Evolutionary conservation across 1,140 invertebrate species (phyloP), one percentile per base, ranked within the genome.

Genomic region (Drosophila aff.): DNA sequence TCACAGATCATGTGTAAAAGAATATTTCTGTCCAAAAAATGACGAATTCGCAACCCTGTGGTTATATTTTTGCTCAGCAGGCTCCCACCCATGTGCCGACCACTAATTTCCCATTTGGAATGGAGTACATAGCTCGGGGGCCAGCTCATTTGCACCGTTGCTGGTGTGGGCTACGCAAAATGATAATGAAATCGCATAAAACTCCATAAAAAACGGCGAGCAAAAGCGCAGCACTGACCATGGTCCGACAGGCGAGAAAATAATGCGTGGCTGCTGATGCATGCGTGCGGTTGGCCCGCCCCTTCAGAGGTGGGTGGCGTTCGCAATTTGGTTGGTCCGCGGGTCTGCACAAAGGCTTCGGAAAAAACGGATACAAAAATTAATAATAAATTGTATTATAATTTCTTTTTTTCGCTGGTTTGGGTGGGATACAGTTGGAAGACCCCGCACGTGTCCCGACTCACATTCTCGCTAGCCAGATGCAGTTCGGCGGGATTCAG

Each of bases 311-410:
- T 44, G 66, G 16, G 52, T 71, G 71, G 79, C 36, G 15, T 40
- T 82, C 68, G 76, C 71, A 53, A 69, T 87, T 87, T 68, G 82
- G 82, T 84, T 86, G 83, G 79, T 82, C 64, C 58, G 33, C 63
- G 57, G 46, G 8, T 28, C 53, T 65, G 46, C 60, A 55, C 38
- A 64, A 38, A 52, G 44, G 81, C 73, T 61, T 59, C 41, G 31
- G 50, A 49, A 64, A 62, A 43, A 52, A 69, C 33, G 44, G 26
- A 50, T 46, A 63, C 59, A 82, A 71, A 87, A 71, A 73, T 72
- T 82, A 86, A 85, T 86, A 85, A 81, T 79, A 86, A 85, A 86
- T 86, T 81, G 68, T 52, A 85, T 86, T 79, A 85, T 81, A 86
- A 85, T 86, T 78, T 81, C 63, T 85, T 84, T 84, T 83, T 71